Evolutionary conservation across 2,113 vertebrate genomes (phyloP).

Genomic region (Sceloporus undulatus): DNA sequence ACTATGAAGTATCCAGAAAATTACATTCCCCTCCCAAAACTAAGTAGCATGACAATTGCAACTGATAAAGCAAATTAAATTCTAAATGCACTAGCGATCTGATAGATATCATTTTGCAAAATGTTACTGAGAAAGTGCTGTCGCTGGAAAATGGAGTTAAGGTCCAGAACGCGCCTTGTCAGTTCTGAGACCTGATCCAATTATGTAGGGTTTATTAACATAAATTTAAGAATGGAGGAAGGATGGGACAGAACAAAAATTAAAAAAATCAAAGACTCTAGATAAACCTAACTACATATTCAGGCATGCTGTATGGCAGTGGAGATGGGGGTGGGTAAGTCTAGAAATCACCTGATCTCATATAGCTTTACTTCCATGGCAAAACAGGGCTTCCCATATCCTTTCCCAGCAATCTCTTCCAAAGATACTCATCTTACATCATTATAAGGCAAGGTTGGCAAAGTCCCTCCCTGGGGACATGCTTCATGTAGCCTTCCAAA

Average conservation of each 20-base stretch:
- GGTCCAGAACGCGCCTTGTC: constrained; percentile 61
- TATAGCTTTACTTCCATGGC: background rate
- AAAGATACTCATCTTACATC: background rate
- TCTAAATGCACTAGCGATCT: constrained; percentile 63
- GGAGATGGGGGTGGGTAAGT: background rate
- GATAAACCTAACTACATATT: background rate
- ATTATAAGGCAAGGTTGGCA: background rate
- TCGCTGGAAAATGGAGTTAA: constrained; percentile 54
- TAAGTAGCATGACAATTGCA: constrained; percentile 72
- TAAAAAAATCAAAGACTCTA: constrained; percentile 37
- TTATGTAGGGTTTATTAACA: constrained; percentile 61
- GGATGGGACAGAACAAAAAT: background rate
- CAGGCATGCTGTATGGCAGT: background rate
- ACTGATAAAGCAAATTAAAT: constrained; percentile 76
- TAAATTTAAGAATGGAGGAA: constrained; percentile 31
- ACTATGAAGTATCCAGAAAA: constrained; percentile 70
- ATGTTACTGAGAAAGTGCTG: constrained; percentile 61
- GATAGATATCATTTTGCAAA: constrained; percentile 72
- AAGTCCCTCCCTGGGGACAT: too few relatives aligned
- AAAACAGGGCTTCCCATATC: background rate
- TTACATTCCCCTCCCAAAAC: constrained; percentile 54
- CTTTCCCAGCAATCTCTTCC: background rate
- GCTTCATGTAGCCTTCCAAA: too few relatives aligned
- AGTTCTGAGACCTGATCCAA: constrained; percentile 55
- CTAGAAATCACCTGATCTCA: background rate